Evolutionary conservation across 1,140 invertebrate genomes (phyloP), one percentile per base, ranked within the genome.

Genomic region (Lucilia sericata): DNA sequence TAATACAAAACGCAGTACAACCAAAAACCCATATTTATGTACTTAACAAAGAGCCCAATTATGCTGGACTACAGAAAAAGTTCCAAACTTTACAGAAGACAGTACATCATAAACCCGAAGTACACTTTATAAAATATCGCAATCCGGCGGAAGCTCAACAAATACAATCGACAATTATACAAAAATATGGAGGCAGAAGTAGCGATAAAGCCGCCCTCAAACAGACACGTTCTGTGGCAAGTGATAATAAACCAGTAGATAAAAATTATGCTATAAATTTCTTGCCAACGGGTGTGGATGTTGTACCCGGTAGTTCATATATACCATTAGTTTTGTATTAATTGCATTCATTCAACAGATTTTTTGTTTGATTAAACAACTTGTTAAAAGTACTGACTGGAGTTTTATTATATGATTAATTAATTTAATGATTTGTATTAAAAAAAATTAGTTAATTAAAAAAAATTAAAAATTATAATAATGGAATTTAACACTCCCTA

Each of bases 1-100:
- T 90, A 83, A 86, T 88, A 81, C 47, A 75, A 49, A 89, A 86
- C 70, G 87, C 87, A 19, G 85, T 86, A 0, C 86, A 90, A 80
- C 86, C 88, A 75, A 86, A 88, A 51, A 90, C 88, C 3, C 88
- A 89, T 82, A 90, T 90, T 84, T 90, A 90, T 84, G 87, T 90
- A 0, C 87, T 90, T 0, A 90, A 85, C 84, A 90, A 90, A 74
- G 87, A 89, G 84, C 86, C 89, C 0, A 85, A 88, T 70, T 86
- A 87, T 42, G 85, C 86, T 3, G 89, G 74, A 85, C 85, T 80
- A 85, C 86, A 81, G 87, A 86, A 82, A 21, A 89, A 42, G 88
- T 87, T 47, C 84, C 87, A 82, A 87, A 85, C 83, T 0, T 84
- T 85, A 21, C 93, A 95, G 87, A 70, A 70, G 10, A 93, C 93